Evolutionary conservation across 2,113 vertebrate species (phyloP).

Genomic region (Brachyhypopomus occidentalis): DNA sequence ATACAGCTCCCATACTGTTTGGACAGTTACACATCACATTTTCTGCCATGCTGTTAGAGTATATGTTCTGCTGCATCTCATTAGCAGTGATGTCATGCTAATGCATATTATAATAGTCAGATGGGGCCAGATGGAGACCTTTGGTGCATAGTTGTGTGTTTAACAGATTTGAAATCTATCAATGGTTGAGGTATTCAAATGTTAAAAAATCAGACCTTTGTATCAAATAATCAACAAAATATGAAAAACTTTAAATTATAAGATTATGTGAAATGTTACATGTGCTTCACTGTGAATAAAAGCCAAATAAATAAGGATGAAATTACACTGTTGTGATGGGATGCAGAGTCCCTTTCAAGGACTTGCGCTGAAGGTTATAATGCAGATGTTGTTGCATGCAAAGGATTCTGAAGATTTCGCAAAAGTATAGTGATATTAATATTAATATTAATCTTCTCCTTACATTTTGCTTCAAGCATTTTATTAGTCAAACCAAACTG

Average conservation of each 20-base stretch:
- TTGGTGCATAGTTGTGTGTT: not conserved
- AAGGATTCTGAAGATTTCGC: not conserved
- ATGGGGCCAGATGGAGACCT: not conserved
- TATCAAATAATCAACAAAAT: too few relatives aligned
- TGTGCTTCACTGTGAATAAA: not conserved
- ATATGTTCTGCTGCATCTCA: not conserved
- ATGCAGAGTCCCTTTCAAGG: not conserved
- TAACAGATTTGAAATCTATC: too few relatives aligned
- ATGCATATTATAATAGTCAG: not conserved
- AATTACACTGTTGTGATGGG: not conserved
- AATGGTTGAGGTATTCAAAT: too few relatives aligned
- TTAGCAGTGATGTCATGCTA: not conserved
- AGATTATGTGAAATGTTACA: too few relatives aligned
- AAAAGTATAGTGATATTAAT: not conserved
- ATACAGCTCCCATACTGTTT: not conserved
- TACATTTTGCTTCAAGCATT: constrained; percentile 5
- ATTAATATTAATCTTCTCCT: too few relatives aligned
- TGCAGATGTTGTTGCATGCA: not conserved
- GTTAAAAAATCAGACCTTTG: too few relatives aligned
- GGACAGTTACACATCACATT: not conserved
- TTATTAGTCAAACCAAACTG: not conserved
- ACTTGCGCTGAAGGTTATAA: constrained; percentile 3
- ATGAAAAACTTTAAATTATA: too few relatives aligned
- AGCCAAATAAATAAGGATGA: not conserved
- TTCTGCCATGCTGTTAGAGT: not conserved